phyloP scores from a whole-genome alignment of 2,888 invertebrate species.

The Chalcis sispes region DNA sequence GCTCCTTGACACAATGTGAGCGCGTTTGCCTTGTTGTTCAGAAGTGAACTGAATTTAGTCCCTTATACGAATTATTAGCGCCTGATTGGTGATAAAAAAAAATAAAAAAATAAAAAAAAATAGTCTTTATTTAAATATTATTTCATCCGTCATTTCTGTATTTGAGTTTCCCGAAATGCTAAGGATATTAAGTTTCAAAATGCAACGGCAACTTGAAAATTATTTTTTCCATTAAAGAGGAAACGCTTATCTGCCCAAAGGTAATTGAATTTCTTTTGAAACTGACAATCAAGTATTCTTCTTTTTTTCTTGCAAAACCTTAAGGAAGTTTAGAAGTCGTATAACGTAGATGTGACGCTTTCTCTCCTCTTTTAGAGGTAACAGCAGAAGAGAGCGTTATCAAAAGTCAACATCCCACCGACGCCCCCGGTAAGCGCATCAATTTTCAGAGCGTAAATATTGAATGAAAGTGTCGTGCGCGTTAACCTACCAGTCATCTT shows the following conservation, averaged over 20 bases:
- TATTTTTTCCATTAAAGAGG: slow-evolving; percentile 36
- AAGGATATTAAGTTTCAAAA: slow-evolving; percentile 29
- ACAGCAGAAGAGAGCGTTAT: slow-evolving; percentile 20
- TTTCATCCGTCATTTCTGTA: no score
- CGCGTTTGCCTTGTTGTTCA: no score
- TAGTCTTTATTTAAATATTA: no score
- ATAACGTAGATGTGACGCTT: slow-evolving; percentile 15
- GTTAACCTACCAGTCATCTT: not conserved
- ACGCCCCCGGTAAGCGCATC: no score
- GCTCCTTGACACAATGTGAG: no score
- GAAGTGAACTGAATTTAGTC: no score
- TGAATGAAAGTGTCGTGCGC: slow-evolving; percentile 5
- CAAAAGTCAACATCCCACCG: slow-evolving; percentile 36
- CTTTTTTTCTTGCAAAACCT: slow-evolving; percentile 1
- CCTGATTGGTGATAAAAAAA: no score
- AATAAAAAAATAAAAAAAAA: no score
- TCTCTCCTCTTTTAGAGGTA: not conserved
- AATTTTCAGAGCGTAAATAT: slow-evolving; percentile 35
- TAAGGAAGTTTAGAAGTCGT: slow-evolving; percentile 27
- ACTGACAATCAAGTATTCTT: slow-evolving; percentile 47
- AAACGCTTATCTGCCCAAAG: slow-evolving; percentile 7
- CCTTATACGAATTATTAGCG: no score
- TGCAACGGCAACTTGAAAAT: slow-evolving; percentile 2
- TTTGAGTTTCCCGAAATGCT: slow-evolving; percentile 22
- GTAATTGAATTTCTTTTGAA: slow-evolving; percentile 54